Percentiles rank a stretch among this genome's conserved stretches.
phyloP scores from a whole-genome alignment of 2,797 vertebrate species.

The Fistularia tabacaria region DNA sequence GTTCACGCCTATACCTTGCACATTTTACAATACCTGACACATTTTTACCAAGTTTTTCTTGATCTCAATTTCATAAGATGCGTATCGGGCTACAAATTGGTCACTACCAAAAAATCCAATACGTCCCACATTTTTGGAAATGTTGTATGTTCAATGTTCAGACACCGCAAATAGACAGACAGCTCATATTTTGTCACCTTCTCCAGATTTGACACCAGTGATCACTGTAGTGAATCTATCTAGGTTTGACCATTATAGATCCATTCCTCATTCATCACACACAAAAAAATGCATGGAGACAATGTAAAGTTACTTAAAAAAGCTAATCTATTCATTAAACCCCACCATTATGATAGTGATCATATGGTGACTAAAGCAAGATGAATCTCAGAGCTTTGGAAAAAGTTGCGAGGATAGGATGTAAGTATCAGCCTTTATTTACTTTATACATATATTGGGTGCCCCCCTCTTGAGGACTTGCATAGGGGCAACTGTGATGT shows the following conservation, averaged over 20 bases:
- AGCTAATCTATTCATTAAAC: slow-evolving; percentile 99
- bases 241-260: slow-evolving; percentile 66
- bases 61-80: slow-evolving; percentile 38
- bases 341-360: slow-evolving; percentile 99
- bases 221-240: slow-evolving; percentile 49
- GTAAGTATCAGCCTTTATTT: slow-evolving; percentile 99
- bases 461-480: slow-evolving; percentile 97
- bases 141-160: slow-evolving; percentile 50
- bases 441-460: slow-evolving; percentile 94
- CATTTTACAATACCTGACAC: slow-evolving; percentile 44
- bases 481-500: slow-evolving; percentile 94
- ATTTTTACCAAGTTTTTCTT: slow-evolving; percentile 31
- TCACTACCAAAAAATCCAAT: slow-evolving; percentile 36
- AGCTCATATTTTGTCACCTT: slow-evolving; percentile 39
- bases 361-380: slow-evolving; percentile 99
- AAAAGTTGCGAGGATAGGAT: slow-evolving; percentile 99
- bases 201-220: slow-evolving; percentile 60
- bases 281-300: slow-evolving; percentile 96
- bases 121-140: slow-evolving; percentile 30
- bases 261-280: slow-evolving; percentile 77
- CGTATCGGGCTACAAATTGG: slow-evolving; percentile 45
- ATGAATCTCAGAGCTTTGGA: slow-evolving; percentile 99
- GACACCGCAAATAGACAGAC: slow-evolving; percentile 24
- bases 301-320: slow-evolving; percentile 97
- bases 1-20: slow-evolving; percentile 60